phyloP scores from a whole-genome alignment of 1,140 invertebrate genomes.

The Reticulitermes speratus region DNA sequence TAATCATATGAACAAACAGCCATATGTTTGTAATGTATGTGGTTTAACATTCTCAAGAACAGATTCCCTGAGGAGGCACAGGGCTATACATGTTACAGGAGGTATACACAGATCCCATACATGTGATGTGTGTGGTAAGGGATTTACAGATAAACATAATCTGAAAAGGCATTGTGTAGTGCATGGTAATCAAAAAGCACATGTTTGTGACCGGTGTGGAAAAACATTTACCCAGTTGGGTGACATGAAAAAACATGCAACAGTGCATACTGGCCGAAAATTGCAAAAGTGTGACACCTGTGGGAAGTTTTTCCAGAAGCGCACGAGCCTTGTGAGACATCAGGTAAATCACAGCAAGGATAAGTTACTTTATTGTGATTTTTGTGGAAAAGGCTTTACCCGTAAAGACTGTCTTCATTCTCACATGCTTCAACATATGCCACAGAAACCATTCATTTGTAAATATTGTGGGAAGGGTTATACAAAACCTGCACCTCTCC shows the following conservation, averaged over 20 bases:
- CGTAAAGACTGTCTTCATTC: slow-evolving; percentile 58
- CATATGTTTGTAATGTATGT: neutral
- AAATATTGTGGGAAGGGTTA: neutral
- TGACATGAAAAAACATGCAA: slow-evolving; percentile 60
- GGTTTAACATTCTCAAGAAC: neutral
- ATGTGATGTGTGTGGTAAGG: neutral
- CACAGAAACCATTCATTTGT: neutral
- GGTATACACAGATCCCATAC: neutral
- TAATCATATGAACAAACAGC: neutral
- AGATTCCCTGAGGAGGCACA: neutral
- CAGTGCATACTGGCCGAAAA: slow-evolving; percentile 58
- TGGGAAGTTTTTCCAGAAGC: slow-evolving; percentile 76
- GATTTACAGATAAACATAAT: neutral
- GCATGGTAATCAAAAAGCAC: neutral
- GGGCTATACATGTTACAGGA: neutral
- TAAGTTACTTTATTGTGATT: slow-evolving; percentile 71
- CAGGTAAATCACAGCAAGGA: slow-evolving; percentile 70
- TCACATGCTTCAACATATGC: neutral
- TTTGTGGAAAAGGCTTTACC: slow-evolving; percentile 70
- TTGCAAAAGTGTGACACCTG: slow-evolving; percentile 68
- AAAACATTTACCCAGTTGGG: slow-evolving; percentile 55
- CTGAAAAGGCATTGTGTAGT: neutral
- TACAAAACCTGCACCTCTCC: slow-evolving; percentile 55
- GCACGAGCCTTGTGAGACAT: slow-evolving; percentile 74
- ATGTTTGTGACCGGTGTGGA: slow-evolving; percentile 52